These are phyloP conservation scores for Corbicula japonica DNA, from an alignment of 2,888 invertebrate species.

Conservation along the genomic window DNA sequence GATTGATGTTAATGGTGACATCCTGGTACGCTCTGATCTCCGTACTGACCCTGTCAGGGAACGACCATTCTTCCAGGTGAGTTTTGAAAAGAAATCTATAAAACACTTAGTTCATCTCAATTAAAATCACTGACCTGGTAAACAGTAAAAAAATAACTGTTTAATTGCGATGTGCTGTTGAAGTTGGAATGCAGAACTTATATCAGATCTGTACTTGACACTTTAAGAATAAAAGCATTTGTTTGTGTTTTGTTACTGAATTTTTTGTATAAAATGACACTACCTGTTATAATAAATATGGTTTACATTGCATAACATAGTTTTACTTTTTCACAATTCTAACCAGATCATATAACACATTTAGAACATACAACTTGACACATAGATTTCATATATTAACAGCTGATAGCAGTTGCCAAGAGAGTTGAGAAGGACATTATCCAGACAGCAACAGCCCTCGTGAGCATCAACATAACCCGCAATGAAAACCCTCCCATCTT, in stretches of 20 bases:
- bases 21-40: conserved; percentile 68
- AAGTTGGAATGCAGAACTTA: no score
- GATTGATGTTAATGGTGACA: conserved; percentile 57
- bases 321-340: no score
- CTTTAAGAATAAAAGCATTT: background rate
- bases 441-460: conserved; percentile 70
- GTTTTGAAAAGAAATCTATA: no score
- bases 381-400: background rate
- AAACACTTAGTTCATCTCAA: no score
- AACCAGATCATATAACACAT: background rate
- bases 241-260: background rate
- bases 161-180: no score
- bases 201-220: no score
- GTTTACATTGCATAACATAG: no score
- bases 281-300: no score
- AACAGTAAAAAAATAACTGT: no score
- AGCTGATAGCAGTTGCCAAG: conserved; percentile 63
- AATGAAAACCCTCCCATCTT: conserved; percentile 76
- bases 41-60: conserved; percentile 60
- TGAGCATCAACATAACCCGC: conserved; percentile 74
- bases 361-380: background rate
- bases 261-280: no score
- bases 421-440: conserved; percentile 26
- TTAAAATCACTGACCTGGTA: background rate
- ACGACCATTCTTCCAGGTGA: conserved; percentile 67